phyloP scores from a whole-genome alignment of 2,888 invertebrate species.

The Drosophila robusta region DNA sequence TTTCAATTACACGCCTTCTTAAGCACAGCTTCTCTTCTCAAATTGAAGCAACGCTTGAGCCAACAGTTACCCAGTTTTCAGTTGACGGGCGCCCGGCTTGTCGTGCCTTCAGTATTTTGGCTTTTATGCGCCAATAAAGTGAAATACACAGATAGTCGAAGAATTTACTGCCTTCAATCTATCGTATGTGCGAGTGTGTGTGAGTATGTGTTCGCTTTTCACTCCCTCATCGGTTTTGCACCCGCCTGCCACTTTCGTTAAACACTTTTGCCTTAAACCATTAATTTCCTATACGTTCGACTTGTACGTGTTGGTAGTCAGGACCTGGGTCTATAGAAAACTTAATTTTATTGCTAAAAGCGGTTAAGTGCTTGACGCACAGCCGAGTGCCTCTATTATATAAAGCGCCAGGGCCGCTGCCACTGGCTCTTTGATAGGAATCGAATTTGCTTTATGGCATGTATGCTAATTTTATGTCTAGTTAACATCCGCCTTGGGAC shows the following conservation, averaged over 20 bases:
- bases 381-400: slow-evolving; percentile 67
- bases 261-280: slow-evolving; percentile 84
- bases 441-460: slow-evolving; percentile 83
- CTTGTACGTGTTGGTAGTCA: slow-evolving; percentile 62
- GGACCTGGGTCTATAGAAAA: slow-evolving; percentile 55
- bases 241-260: slow-evolving; percentile 71
- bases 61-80: slow-evolving; percentile 42
- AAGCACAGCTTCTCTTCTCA: slow-evolving; percentile 84
- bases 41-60: slow-evolving; percentile 67
- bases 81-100: slow-evolving; percentile 27
- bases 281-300: slow-evolving; percentile 81
- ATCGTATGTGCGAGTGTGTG: slow-evolving; percentile 36
- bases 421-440: slow-evolving; percentile 68
- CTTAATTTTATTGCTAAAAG: slow-evolving; percentile 84
- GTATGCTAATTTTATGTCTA: slow-evolving; percentile 79
- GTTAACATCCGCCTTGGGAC: slow-evolving; percentile 43
- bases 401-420: slow-evolving; percentile 24
- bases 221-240: slow-evolving; percentile 17
- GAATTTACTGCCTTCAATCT: slow-evolving; percentile 72
- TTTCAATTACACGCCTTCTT: slow-evolving; percentile 86
- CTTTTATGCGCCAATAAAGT: slow-evolving; percentile 79
- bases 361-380: slow-evolving; percentile 80
- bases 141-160: slow-evolving; percentile 74
- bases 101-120: slow-evolving; percentile 50
- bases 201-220: slow-evolving; percentile 36